Percentiles rank a stretch among this genome's conserved stretches.
Evolutionary conservation across 92 coral and sea anemone genomes (phyloP).

Genomic region (Metridium senile): DNA sequence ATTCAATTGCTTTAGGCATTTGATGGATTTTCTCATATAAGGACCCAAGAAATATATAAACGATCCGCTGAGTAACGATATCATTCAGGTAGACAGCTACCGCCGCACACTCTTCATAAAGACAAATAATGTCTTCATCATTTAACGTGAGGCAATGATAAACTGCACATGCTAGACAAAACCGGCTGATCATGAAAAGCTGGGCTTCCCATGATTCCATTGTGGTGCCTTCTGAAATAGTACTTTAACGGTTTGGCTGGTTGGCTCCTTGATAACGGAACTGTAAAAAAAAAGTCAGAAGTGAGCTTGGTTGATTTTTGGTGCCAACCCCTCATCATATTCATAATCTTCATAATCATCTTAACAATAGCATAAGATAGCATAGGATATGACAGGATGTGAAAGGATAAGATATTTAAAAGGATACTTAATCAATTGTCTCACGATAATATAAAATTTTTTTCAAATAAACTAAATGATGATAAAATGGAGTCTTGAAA

Average conservation of each 20-base stretch:
- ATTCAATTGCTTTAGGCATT: neutral
- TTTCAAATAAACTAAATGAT: no score
- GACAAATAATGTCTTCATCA: neutral
- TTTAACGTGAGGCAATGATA: neutral
- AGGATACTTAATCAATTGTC: no score
- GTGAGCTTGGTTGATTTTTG: neutral
- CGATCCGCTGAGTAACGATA: neutral
- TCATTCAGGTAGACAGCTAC: neutral
- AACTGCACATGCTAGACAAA: slow-evolving; percentile 6
- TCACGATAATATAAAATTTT: no score
- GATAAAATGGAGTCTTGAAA: no score
- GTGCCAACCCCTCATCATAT: no score
- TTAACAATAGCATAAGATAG: no score
- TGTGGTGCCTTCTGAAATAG: neutral
- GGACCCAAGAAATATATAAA: neutral
- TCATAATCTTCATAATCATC: no score
- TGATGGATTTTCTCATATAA: neutral
- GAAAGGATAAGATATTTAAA: no score
- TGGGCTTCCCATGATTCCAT: neutral
- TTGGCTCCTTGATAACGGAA: neutral
- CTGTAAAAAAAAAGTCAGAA: neutral
- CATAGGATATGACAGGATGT: no score
- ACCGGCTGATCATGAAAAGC: neutral
- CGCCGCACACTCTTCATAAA: slow-evolving; percentile 2
- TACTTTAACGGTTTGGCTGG: slow-evolving; percentile 3